Evolutionary conservation across 2,888 invertebrate species (phyloP).

Genomic region (Polydrusus cervinus): DNA sequence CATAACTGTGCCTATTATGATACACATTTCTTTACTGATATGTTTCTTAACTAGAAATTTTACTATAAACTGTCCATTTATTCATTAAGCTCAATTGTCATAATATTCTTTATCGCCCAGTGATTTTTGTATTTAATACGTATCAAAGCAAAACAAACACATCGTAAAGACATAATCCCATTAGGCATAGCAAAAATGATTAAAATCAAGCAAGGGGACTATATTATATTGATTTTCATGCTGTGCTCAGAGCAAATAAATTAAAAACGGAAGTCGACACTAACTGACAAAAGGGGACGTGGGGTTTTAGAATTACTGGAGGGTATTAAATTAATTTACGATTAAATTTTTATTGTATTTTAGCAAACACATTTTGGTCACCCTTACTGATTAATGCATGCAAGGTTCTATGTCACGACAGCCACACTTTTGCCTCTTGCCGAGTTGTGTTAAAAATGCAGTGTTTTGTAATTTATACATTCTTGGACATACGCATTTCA

Average conservation of each 20-base stretch:
- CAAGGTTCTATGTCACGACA: background rate
- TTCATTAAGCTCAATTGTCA: no score
- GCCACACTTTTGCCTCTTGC: no score
- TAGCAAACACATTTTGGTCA: conserved; percentile 33
- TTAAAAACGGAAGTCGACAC: conserved; percentile 43
- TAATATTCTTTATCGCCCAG: background rate
- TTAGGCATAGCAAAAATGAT: conserved; percentile 41
- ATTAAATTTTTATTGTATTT: conserved; percentile 47
- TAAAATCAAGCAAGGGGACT: conserved; percentile 37
- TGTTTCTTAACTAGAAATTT: no score
- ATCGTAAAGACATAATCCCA: conserved; percentile 40
- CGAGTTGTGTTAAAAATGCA: no score
- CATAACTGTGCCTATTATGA: no score
- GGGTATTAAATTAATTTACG: conserved; percentile 44
- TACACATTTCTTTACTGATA: no score
- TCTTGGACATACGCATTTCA: no score
- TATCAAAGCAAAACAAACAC: conserved; percentile 41
- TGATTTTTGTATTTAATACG: conserved; percentile 20
- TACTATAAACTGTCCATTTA: no score
- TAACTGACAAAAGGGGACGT: conserved; percentile 39
- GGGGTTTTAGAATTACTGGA: conserved; percentile 30
- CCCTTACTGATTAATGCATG: conserved; percentile 41
- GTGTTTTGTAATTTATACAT: no score
- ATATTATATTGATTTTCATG: conserved; percentile 33
- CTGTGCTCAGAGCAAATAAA: conserved; percentile 38